Conservation (phyloP, 2,797 vertebrate genomes). For the Podargus strigoides region DNA sequence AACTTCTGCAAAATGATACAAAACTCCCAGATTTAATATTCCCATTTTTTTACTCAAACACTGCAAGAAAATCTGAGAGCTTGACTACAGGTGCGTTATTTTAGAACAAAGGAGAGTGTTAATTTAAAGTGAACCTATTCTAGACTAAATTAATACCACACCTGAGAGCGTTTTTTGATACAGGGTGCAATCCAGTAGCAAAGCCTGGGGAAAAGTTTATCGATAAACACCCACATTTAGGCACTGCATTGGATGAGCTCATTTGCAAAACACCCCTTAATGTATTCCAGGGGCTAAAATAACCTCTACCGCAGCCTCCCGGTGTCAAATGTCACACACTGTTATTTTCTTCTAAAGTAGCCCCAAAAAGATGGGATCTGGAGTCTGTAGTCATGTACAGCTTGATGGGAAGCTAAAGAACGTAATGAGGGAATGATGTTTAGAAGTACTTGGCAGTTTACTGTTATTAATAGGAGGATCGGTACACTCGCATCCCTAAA, state of each 20-base stretch:
- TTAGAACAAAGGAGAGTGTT: neutral
- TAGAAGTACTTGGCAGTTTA: neutral
- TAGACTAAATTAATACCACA: neutral
- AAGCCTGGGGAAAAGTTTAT: neutral
- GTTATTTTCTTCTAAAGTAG: neutral
- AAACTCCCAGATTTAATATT: neutral
- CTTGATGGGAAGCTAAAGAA: fast-evolving
- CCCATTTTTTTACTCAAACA: neutral
- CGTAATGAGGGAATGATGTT: fast-evolving
- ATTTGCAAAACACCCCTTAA: neutral
- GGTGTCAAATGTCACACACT: neutral
- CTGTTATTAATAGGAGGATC: neutral
- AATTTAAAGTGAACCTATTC: neutral
- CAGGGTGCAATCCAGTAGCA: neutral
- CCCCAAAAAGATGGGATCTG: neutral
- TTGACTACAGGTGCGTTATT: neutral
- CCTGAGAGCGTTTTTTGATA: neutral
- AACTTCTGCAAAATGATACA: neutral
- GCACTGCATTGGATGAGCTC: neutral
- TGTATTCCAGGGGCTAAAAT: neutral
- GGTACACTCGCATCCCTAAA: neutral
- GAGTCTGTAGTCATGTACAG: neutral
- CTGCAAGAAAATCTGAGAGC: neutral
- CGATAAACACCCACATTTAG: neutral
- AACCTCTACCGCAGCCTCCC: neutral